Base-by-base conservation (phyloP, 2,888 invertebrate species). In the Synergus japonicus region DNA sequence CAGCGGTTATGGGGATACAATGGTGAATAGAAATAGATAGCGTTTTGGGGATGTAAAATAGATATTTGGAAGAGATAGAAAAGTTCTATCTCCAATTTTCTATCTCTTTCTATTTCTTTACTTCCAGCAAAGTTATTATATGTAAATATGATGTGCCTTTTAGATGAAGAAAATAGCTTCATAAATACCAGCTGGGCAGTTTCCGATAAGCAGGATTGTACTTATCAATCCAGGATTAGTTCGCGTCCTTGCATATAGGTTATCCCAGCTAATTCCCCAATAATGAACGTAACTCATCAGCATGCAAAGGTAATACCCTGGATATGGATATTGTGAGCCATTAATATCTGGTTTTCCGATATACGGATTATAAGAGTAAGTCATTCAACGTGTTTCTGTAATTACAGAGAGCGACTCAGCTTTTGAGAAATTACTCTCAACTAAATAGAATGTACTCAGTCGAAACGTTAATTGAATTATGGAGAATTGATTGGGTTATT, bases 221-320 rank as follows among this genome's bases (percentile, higher is more conserved):
- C 88, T 88, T 89, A 88, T 89, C 89, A 89, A 87, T 86, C 86
- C 85, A 82, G 87, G 88, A 88, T 89, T 89, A 89, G 83, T 86
- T 82, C 84, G 86, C 88, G 85, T 86, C 88, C 87, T 85, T 86
- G 87, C 86, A 81, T 84, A 85, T 83, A 79, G 81, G 86, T 84
- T 87, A 87, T 87, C 84, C 86, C 81, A 81, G 84, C 85, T 88
- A 87, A 89, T 88, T 84, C 88, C 83, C 82, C 85, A 83, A 84
- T 89, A 89, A 89, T 88, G 88, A 88, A 88, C 85, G 87, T 88
- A 87, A 87, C 86, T 88, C 87, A 87, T 89, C 86, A 85, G 86
- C 82, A 85, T 82, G 84, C 87, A 85, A 81, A 83, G 78, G 82
- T 82, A 85, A 85, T 87, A 85, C 84, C 82, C 69, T 77, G 64